Evolutionary conservation across 2,797 vertebrate species (phyloP).

Genomic region (Nasua narica): DNA sequence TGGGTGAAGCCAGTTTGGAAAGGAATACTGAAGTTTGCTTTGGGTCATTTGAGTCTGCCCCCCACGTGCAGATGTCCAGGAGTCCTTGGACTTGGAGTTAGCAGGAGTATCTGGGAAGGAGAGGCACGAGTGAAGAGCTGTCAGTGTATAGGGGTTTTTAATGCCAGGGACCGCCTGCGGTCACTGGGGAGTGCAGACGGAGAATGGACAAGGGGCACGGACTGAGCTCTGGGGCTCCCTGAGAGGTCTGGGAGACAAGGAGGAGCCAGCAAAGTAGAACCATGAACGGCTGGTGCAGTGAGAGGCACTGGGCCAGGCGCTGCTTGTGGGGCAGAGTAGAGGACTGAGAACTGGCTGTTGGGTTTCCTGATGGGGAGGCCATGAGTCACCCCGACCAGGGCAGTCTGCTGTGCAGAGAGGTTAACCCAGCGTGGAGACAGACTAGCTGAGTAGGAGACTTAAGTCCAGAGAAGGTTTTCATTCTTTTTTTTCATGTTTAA

Average conservation of each 20-base stretch:
- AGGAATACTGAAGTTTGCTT: neutral
- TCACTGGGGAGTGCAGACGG: neutral
- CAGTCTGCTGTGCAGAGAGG: neutral
- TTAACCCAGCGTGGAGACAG: neutral
- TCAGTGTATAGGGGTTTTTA: neutral
- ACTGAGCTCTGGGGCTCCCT: neutral
- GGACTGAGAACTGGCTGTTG: neutral
- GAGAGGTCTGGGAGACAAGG: neutral
- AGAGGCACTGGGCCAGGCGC: neutral
- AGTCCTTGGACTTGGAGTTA: neutral
- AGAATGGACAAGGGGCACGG: neutral
- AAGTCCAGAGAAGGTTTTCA: neutral
- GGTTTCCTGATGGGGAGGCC: neutral
- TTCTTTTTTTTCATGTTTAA: neutral
- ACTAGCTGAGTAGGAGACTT: neutral
- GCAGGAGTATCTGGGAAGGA: neutral
- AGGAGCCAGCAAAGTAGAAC: neutral
- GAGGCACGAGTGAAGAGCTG: rapidly evolving
- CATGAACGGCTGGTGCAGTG: rapidly evolving
- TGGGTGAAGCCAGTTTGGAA: neutral
- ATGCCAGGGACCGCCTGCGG: neutral
- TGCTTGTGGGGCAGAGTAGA: neutral
- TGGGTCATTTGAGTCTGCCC: neutral
- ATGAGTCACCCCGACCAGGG: neutral
- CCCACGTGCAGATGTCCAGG: neutral